phyloP scores from a whole-genome alignment of 2,113 vertebrate species.

The Cairina moschata region DNA sequence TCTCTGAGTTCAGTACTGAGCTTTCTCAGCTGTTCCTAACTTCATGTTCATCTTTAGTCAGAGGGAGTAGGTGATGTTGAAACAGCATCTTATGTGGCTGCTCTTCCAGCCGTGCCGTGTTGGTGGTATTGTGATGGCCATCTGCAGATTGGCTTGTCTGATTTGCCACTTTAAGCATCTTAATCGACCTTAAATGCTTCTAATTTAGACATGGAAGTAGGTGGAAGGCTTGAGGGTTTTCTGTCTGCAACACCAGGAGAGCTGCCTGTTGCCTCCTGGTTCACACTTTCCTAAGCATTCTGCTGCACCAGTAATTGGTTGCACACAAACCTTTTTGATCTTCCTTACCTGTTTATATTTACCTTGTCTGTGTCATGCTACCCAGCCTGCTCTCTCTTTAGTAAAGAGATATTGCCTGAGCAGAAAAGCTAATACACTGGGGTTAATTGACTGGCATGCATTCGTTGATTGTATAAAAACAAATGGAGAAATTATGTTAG shows the following conservation, averaged over 20 bases:
- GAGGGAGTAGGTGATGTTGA: slow-evolving; percentile 40
- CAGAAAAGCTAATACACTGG: neutral
- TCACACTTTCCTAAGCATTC: slow-evolving; percentile 12
- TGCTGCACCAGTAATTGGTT: slow-evolving; percentile 3
- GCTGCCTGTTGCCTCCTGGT: slow-evolving; percentile 10
- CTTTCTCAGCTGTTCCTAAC: neutral
- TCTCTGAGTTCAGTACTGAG: neutral
- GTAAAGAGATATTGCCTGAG: neutral
- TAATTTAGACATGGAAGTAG: slow-evolving; percentile 45
- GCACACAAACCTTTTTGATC: slow-evolving; percentile 8
- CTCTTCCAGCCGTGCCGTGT: neutral
- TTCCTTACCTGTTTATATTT: neutral
- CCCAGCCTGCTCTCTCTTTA: neutral
- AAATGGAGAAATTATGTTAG: slow-evolving; percentile 3
- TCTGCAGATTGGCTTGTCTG: slow-evolving; percentile 38
- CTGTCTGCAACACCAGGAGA: neutral
- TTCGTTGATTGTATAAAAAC: slow-evolving; percentile 39
- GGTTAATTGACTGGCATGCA: slow-evolving; percentile 33
- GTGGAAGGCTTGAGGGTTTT: slow-evolving; percentile 24
- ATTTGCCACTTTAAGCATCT: slow-evolving; percentile 47
- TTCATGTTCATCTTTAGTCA: slow-evolving; percentile 3
- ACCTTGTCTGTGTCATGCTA: neutral
- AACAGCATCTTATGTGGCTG: slow-evolving; percentile 4
- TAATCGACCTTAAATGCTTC: slow-evolving; percentile 61
- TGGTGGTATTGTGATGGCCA: slow-evolving; percentile 49